phyloP scores from a whole-genome alignment of 1,140 invertebrate species.

The Diorhabda carinulata region DNA sequence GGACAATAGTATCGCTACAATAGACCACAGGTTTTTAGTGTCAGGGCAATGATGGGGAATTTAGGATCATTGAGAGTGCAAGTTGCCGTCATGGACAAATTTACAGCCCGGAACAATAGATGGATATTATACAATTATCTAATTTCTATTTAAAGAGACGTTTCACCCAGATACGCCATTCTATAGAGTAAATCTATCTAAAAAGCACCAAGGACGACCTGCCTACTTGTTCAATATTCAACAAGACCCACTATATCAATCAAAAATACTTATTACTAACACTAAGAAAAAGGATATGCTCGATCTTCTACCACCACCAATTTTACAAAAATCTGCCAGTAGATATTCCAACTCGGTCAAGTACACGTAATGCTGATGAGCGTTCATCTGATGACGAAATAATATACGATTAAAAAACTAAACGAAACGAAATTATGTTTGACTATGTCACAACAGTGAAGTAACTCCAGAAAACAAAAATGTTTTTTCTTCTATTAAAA shows the following conservation, averaged over 20 bases:
- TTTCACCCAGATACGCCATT: not conserved
- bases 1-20: not conserved
- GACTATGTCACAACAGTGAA: no score
- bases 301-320: not conserved
- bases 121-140: not conserved
- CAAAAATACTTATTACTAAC: not conserved
- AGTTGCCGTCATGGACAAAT: not conserved
- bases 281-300: not conserved
- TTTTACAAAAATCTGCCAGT: not conserved
- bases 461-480: no score
- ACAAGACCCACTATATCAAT: not conserved
- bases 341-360: not conserved
- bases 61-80: conserved; percentile 10
- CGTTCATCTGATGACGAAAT: no score
- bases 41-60: conserved; percentile 19
- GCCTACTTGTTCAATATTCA: not conserved
- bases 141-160: no score
- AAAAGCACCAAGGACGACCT: not conserved
- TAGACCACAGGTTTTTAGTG: conserved; percentile 21
- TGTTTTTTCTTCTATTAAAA: no score
- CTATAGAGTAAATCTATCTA: not conserved
- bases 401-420: no score
- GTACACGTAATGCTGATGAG: no score
- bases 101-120: not conserved
- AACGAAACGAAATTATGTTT: no score